These are phyloP conservation scores for Silurus glanis DNA, from an alignment of 2,113 vertebrate species.

Conservation along the genomic window DNA sequence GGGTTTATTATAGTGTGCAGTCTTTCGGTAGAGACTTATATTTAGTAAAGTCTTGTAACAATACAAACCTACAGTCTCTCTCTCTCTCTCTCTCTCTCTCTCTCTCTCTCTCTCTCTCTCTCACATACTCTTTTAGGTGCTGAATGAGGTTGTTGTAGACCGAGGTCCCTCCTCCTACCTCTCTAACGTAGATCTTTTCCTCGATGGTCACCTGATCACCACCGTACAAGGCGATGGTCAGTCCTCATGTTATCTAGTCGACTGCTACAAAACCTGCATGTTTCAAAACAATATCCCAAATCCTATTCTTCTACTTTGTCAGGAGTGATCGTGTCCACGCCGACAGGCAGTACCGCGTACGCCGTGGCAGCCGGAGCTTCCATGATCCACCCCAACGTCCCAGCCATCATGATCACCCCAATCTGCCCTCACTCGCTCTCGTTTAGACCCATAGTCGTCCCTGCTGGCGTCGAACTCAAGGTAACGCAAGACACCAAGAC, in stretches of 20 bases:
- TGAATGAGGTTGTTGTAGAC: conserved; percentile 82
- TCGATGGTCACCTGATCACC: conserved; percentile 79
- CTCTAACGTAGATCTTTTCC: conserved; percentile 79
- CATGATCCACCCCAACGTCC: conserved; percentile 82
- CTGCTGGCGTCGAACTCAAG: conserved; percentile 80
- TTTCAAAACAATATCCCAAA: neutral
- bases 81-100: neutral
- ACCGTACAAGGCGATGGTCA: conserved; percentile 80
- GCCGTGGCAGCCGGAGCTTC: conserved; percentile 79
- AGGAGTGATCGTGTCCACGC: conserved; percentile 80
- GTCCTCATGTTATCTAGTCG: conserved; percentile 17
- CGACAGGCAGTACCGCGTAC: conserved; percentile 78
- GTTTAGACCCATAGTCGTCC: conserved; percentile 81
- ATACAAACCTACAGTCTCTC: neutral
- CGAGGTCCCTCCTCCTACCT: conserved; percentile 80
- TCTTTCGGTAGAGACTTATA: neutral
- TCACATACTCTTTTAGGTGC: conserved; percentile 63
- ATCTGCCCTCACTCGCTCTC: conserved; percentile 82
- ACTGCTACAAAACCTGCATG: neutral
- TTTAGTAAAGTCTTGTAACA: neutral
- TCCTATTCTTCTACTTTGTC: neutral
- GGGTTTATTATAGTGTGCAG: neutral
- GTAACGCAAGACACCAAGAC: conserved; percentile 53
- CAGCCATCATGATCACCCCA: conserved; percentile 81
- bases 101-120: neutral